Percentiles rank a stretch among this genome's conserved stretches.
Conservation (phyloP, 2,797 vertebrate genomes). For the Crax fasciolata region DNA sequence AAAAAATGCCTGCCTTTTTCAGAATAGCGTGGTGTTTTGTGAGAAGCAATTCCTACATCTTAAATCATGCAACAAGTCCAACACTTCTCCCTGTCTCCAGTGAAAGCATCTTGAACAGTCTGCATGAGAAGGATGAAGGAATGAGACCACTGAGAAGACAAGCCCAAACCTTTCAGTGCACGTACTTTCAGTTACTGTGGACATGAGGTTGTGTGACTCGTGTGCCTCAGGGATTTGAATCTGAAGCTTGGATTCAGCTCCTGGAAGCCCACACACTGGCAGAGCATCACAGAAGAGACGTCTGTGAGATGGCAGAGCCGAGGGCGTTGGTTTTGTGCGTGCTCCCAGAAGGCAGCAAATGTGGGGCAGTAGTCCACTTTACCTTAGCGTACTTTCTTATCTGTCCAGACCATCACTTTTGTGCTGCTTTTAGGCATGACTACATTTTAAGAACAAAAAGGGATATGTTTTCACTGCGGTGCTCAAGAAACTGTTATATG, state of each 20-base stretch:
- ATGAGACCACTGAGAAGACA: background rate
- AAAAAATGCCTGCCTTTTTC: background rate
- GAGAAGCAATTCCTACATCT: background rate
- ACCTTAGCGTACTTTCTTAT: background rate
- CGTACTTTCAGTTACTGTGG: background rate
- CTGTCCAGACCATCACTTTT: background rate
- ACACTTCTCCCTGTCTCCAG: background rate
- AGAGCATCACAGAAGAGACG: background rate
- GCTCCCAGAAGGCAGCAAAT: background rate
- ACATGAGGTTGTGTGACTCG: background rate
- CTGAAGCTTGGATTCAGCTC: background rate
- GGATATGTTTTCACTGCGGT: background rate
- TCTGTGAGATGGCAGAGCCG: background rate
- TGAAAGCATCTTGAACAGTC: background rate
- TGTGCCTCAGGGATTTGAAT: background rate
- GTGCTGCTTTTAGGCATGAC: background rate
- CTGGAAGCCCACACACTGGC: background rate
- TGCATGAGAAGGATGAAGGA: background rate
- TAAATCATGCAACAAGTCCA: background rate
- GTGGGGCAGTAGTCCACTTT: background rate
- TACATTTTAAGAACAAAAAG: conserved; percentile 11
- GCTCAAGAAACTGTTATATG: background rate
- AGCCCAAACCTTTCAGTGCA: background rate
- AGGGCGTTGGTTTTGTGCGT: background rate
- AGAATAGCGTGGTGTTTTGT: background rate